Evolutionary conservation across 2,797 vertebrate species (phyloP).

Genomic region (Peromyscus eremicus): DNA sequence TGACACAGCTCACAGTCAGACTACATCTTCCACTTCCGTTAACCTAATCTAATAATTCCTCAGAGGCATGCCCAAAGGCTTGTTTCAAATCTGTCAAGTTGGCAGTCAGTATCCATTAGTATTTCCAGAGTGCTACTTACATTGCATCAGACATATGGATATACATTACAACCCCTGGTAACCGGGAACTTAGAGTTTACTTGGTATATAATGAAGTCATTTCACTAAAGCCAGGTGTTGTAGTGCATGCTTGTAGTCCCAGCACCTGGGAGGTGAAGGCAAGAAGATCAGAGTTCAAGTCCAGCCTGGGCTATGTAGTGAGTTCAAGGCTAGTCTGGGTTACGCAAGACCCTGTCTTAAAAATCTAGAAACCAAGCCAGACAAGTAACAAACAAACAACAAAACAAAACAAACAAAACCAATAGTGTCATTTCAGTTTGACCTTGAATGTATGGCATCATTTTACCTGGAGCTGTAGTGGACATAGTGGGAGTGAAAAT

Average conservation of each 20-base stretch:
- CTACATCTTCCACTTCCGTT: no score
- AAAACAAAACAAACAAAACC: neutral
- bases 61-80: neutral
- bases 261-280: neutral
- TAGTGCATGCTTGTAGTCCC: neutral
- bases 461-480: constrained; percentile 23
- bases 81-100: neutral
- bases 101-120: neutral
- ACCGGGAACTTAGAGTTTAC: constrained; percentile 19
- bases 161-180: neutral
- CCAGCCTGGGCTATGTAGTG: neutral
- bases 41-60: neutral
- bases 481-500: neutral
- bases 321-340: neutral
- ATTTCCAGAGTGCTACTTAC: constrained; percentile 47
- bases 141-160: neutral
- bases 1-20: neutral
- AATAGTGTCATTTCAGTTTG: constrained; percentile 2
- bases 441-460: neutral
- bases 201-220: neutral
- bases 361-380: neutral
- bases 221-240: neutral
- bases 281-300: neutral
- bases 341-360: neutral
- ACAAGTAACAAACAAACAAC: neutral